phyloP scores from a whole-genome alignment of 2,113 vertebrate genomes.

The Planiliza haematocheilus region DNA sequence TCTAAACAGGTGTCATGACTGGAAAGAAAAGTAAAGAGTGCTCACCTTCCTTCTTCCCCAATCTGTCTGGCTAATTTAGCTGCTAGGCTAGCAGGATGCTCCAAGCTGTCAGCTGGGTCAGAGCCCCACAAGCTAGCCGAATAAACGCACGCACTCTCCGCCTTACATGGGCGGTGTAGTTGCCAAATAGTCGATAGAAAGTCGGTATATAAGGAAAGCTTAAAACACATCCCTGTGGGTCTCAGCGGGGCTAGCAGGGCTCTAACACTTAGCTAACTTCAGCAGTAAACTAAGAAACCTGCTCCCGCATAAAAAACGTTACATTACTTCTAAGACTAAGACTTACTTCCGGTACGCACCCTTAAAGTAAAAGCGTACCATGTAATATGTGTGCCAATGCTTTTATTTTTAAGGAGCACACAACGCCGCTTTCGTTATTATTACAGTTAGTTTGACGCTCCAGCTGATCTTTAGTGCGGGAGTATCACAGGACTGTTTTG shows the following conservation, averaged over 20 bases:
- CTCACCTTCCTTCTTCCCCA: conserved; percentile 53
- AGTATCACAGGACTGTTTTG: background rate
- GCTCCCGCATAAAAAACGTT: background rate
- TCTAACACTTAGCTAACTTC: background rate
- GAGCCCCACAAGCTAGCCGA: background rate
- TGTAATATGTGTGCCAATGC: fast-evolving
- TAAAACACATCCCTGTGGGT: background rate
- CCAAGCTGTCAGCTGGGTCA: conserved; percentile 8
- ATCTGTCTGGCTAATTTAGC: conserved; percentile 35
- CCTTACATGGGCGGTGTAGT: background rate
- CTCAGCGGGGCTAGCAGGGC: background rate
- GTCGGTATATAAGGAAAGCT: fast-evolving
- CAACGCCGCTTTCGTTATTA: background rate
- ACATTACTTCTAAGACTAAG: fast-evolving
- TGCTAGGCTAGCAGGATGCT: conserved; percentile 49
- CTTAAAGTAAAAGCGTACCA: conserved; percentile 43
- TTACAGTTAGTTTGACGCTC: background rate
- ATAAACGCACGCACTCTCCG: background rate
- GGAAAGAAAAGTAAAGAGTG: background rate
- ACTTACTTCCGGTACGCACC: background rate
- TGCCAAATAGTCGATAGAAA: fast-evolving
- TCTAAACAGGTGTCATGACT: fast-evolving
- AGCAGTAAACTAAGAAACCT: background rate
- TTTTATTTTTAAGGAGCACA: background rate
- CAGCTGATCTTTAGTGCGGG: background rate